These are phyloP conservation scores for Eupristina koningsbergeri DNA, from an alignment of 1,140 invertebrate species.

Conservation along the genomic window DNA sequence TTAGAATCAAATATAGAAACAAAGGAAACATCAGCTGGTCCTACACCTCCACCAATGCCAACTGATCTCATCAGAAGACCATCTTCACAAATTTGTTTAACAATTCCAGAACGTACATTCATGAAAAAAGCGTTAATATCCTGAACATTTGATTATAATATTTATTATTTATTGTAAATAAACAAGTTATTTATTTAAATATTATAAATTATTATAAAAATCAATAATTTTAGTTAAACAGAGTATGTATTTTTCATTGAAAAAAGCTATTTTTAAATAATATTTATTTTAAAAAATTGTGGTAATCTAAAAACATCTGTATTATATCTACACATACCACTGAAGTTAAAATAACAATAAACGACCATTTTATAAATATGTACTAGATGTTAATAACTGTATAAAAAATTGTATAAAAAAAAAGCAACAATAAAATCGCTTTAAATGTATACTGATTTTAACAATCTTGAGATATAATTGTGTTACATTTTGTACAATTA, in stretches of 20 bases:
- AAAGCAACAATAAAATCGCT: too few species aligned
- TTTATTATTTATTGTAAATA: conserved; percentile 49
- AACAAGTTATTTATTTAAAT: conserved; percentile 14
- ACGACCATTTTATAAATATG: too few species aligned
- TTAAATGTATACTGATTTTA: too few species aligned
- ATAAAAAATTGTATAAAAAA: too few species aligned
- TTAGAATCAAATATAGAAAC: conserved; percentile 37
- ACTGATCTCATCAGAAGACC: conserved; percentile 48
- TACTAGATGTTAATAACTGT: too few species aligned
- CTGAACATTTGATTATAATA: not conserved
- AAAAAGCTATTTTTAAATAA: conserved; percentile 27
- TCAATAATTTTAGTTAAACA: not conserved
- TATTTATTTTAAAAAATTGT: conserved; percentile 24
- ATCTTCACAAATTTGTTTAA: conserved; percentile 43
- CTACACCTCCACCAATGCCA: conserved; percentile 70
- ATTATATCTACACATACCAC: too few species aligned
- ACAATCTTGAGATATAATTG: too few species aligned
- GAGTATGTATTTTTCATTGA: conserved; percentile 45
- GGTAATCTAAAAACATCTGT: too few species aligned
- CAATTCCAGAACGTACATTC: conserved; percentile 52
- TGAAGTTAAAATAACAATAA: too few species aligned
- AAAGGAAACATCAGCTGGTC: conserved; percentile 58
- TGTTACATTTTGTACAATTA: too few species aligned
- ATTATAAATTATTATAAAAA: not conserved
- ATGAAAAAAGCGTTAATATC: conserved; percentile 55